Evolutionary conservation across 1,140 invertebrate genomes (phyloP).

Genomic region (Nasonia vitripennis): DNA sequence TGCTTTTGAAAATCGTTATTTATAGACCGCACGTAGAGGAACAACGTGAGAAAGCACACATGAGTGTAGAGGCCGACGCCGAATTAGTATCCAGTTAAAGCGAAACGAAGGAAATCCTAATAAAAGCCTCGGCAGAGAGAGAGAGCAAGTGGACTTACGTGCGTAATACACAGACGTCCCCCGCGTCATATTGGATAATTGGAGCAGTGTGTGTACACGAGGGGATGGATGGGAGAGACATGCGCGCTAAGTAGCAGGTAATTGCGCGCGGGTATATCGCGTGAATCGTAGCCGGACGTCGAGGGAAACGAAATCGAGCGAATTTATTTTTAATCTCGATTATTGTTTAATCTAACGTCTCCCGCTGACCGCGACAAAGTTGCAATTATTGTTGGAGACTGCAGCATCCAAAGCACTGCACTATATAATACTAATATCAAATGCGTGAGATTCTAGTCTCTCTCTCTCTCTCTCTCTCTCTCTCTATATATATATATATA

Average conservation of each 20-base stretch:
- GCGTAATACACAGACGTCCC: neutral
- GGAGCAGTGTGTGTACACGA: conserved; percentile 17
- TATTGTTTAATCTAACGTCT: too few species aligned
- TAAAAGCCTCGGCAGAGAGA: conserved; percentile 52
- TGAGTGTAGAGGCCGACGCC: neutral
- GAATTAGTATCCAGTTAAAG: conserved; percentile 61
- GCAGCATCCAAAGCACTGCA: too few species aligned
- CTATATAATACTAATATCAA: too few species aligned
- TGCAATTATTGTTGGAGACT: too few species aligned
- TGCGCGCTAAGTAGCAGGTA: conserved; percentile 45
- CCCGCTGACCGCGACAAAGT: too few species aligned
- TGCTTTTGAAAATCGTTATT: neutral
- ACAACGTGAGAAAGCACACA: conserved; percentile 51
- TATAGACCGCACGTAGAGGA: neutral
- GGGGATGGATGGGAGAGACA: neutral
- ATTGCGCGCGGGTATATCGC: conserved; percentile 14
- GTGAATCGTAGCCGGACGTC: neutral
- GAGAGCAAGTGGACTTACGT: conserved; percentile 43
- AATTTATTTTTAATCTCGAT: neutral
- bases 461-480: too few species aligned
- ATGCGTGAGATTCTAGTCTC: too few species aligned
- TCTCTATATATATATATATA: too few species aligned
- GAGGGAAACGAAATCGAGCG: neutral
- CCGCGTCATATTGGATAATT: conserved; percentile 61
- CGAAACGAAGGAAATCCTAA: conserved; percentile 66